A percentile compares a stretch with the other conserved stretches of the same genome.
Conservation (phyloP, 2,888 invertebrate genomes). For the Metellina segmentata region DNA sequence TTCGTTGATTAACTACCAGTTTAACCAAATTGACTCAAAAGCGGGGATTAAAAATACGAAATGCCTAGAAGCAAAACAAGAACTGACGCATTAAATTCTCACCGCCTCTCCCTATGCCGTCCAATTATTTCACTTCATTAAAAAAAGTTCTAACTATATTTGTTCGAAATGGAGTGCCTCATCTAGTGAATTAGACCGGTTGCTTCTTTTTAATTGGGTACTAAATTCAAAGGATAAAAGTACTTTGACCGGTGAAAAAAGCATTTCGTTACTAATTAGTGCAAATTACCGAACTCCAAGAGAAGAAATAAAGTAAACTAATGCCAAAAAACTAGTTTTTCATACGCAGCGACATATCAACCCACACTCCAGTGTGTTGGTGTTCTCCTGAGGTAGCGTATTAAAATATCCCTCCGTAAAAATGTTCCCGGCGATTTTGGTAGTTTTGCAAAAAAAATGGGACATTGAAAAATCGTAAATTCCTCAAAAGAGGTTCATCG, state of each 20-base stretch:
- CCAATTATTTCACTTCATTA: conserved; percentile 61
- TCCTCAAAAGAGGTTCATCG: neutral
- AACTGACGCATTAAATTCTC: conserved; percentile 61
- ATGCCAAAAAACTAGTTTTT: neutral
- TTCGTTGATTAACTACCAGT: conserved; percentile 44
- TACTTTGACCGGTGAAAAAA: conserved; percentile 12
- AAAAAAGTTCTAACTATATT: conserved; percentile 52
- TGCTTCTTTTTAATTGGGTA: conserved; percentile 60
- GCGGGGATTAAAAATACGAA: conserved; percentile 26
- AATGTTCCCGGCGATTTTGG: neutral
- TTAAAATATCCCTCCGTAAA: neutral
- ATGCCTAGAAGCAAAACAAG: conserved; percentile 33
- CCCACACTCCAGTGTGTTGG: neutral
- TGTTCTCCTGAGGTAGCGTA: neutral
- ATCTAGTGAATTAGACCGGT: conserved; percentile 40
- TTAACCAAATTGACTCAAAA: conserved; percentile 50
- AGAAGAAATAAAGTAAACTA: neutral
- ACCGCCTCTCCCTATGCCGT: neutral
- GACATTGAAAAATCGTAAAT: neutral
- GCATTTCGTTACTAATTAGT: conserved; percentile 48
- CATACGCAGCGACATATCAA: neutral
- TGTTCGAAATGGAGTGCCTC: conserved; percentile 34
- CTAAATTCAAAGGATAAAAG: conserved; percentile 51
- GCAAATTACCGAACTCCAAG: conserved; percentile 42
- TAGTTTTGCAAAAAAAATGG: neutral